phyloP scores from a whole-genome alignment of 1,140 invertebrate species.

The Mycetomoellerius zeteki region DNA sequence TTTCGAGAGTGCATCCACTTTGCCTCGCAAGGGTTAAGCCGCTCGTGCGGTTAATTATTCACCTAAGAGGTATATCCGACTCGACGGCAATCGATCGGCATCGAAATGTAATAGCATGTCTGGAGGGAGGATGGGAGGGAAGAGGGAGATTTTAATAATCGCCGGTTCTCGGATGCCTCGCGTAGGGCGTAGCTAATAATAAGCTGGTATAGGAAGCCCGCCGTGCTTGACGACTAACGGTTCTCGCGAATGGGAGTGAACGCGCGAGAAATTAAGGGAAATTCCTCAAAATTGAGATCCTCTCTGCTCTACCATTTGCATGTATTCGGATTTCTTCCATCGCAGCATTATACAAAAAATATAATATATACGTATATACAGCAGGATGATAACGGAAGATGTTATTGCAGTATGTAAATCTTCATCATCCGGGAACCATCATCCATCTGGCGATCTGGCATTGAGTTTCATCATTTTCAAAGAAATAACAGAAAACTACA shows the following conservation, averaged over 20 bases:
- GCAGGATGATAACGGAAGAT: not conserved
- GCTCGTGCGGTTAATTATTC: constrained; percentile 32
- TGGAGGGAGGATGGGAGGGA: not conserved
- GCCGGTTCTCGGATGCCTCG: constrained; percentile 18
- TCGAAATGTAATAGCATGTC: constrained; percentile 49
- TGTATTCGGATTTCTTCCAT: not conserved
- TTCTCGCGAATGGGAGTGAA: constrained; percentile 48
- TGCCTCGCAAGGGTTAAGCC: not conserved
- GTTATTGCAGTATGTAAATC: not conserved
- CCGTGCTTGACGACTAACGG: constrained; percentile 44
- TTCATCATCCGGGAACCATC: not conserved
- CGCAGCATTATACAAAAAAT: not conserved
- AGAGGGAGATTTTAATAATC: constrained; percentile 36
- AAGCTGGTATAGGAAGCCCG: constrained; percentile 35
- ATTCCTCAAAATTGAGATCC: constrained; percentile 37
- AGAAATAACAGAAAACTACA: not conserved
- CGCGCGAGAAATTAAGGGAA: constrained; percentile 46
- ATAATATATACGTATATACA: not conserved
- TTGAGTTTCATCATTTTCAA: not conserved
- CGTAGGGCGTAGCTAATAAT: constrained; percentile 47
- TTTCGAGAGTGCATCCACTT: not conserved
- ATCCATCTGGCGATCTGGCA: not conserved
- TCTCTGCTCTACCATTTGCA: not conserved
- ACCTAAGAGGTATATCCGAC: constrained; percentile 9
- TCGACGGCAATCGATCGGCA: constrained; percentile 3